These are phyloP conservation scores for Tetheella fluctuosa DNA, from an alignment of 2,888 invertebrate species.

Conservation along the genomic window DNA sequence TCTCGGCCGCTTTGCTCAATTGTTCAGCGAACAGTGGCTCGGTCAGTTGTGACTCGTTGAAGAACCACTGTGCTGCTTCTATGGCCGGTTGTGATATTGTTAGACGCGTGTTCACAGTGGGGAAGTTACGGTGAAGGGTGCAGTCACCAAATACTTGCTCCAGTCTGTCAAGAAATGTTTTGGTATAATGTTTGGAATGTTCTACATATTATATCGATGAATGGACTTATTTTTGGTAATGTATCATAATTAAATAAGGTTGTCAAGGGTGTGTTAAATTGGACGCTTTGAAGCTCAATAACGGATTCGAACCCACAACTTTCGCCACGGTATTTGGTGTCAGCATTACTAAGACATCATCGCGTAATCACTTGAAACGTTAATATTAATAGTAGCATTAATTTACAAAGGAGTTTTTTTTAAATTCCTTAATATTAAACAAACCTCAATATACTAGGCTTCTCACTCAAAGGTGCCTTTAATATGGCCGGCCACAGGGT, in stretches of 20 bases:
- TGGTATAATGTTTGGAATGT: not conserved
- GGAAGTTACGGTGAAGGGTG: slow-evolving; percentile 84
- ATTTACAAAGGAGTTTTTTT: too few relatives aligned
- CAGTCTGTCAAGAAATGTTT: slow-evolving; percentile 58
- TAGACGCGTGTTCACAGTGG: slow-evolving; percentile 85
- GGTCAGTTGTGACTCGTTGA: slow-evolving; percentile 59
- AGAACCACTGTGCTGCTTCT: slow-evolving; percentile 74
- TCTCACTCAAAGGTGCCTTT: slow-evolving; percentile 92
- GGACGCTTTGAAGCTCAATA: too few relatives aligned
- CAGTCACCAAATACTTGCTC: slow-evolving; percentile 82
- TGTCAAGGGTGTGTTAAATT: too few relatives aligned
- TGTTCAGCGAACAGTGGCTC: slow-evolving; percentile 49
- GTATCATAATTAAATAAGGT: too few relatives aligned
- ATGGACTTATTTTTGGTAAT: too few relatives aligned
- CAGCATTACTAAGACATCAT: too few relatives aligned
- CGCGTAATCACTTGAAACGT: too few relatives aligned
- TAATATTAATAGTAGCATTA: too few relatives aligned
- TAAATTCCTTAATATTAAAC: not conserved
- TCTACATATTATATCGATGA: too few relatives aligned
- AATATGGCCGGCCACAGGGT: slow-evolving; percentile 92
- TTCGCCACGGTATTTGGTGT: too few relatives aligned
- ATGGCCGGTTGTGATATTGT: slow-evolving; percentile 81
- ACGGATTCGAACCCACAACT: too few relatives aligned
- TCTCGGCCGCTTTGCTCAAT: slow-evolving; percentile 55
- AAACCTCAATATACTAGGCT: slow-evolving; percentile 90